Evolutionary conservation across 1,140 invertebrate genomes (phyloP).

Genomic region (Muscidifurax raptorellus): DNA sequence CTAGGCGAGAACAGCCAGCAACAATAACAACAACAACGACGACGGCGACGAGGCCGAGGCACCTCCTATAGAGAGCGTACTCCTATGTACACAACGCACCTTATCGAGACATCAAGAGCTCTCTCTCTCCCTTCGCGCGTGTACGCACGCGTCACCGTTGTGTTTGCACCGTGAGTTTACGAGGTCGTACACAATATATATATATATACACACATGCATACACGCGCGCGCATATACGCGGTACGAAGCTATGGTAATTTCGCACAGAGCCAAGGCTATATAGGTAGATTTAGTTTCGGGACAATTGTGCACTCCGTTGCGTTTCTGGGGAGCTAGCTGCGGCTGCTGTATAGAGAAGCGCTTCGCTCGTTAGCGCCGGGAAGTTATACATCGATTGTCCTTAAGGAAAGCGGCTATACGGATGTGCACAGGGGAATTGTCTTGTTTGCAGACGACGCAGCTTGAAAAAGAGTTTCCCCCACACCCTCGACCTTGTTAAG

Average conservation of each 20-base stretch:
- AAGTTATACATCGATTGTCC: conserved; percentile 24
- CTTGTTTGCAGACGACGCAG: neutral
- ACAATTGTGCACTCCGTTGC: conserved; percentile 18
- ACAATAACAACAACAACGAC: neutral
- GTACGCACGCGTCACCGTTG: neutral
- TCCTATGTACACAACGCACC: neutral
- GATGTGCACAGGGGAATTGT: neutral
- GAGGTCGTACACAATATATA: neutral
- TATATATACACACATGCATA: neutral
- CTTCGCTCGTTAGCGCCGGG: conserved; percentile 14
- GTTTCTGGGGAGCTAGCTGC: neutral
- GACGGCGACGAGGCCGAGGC: neutral
- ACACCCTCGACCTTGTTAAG: neutral
- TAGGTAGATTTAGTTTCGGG: conserved; percentile 25
- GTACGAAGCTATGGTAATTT: conserved; percentile 28
- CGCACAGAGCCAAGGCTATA: neutral
- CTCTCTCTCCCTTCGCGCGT: neutral
- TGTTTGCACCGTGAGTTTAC: conserved; percentile 21
- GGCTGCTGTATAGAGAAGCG: neutral
- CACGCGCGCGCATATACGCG: neutral
- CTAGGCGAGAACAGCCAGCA: too few species aligned
- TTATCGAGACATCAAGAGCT: conserved; percentile 6
- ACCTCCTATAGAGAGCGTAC: neutral
- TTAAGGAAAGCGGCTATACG: neutral
- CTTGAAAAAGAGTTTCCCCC: neutral